Evolutionary conservation across 2,113 vertebrate species (phyloP).

Genomic region (Crocuta crocuta): DNA sequence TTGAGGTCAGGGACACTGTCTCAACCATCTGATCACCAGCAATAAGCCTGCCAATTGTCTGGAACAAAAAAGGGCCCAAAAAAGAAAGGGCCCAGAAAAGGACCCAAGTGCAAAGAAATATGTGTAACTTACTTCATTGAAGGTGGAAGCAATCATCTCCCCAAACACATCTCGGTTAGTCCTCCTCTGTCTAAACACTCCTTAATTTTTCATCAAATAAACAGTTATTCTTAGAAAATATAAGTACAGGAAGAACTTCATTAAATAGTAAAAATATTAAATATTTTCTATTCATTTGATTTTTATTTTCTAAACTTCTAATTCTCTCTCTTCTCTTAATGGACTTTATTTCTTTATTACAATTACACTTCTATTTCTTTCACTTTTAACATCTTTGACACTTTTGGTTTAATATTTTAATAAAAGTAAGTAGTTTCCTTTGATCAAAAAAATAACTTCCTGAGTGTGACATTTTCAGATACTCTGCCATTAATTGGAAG

Average conservation of each 20-base stretch:
- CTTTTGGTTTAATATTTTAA: slow-evolving; percentile 29
- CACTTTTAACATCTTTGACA: slow-evolving; percentile 5
- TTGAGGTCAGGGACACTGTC: background rate
- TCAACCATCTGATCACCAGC: background rate
- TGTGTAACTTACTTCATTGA: background rate
- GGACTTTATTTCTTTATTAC: background rate
- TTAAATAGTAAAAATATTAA: background rate
- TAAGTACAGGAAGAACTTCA: background rate
- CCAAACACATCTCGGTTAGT: background rate
- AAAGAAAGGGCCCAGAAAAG: background rate
- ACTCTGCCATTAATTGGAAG: background rate
- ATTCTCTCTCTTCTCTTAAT: background rate
- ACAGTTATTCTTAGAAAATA: background rate
- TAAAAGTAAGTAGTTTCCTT: slow-evolving; percentile 33
- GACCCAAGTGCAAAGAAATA: slow-evolving; percentile 32
- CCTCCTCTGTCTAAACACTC: background rate
- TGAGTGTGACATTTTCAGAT: slow-evolving; percentile 13
- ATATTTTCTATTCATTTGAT: slow-evolving; percentile 5
- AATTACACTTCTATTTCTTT: background rate
- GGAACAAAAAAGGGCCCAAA: background rate
- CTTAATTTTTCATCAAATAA: background rate
- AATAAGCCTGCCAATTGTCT: background rate
- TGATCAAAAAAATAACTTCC: background rate
- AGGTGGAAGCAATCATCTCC: background rate
- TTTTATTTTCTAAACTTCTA: slow-evolving; percentile 32